A percentile compares a stretch with the other conserved stretches of the same genome.
Conservation (phyloP, 2,888 invertebrate species). For the Euzetes globulus region DNA sequence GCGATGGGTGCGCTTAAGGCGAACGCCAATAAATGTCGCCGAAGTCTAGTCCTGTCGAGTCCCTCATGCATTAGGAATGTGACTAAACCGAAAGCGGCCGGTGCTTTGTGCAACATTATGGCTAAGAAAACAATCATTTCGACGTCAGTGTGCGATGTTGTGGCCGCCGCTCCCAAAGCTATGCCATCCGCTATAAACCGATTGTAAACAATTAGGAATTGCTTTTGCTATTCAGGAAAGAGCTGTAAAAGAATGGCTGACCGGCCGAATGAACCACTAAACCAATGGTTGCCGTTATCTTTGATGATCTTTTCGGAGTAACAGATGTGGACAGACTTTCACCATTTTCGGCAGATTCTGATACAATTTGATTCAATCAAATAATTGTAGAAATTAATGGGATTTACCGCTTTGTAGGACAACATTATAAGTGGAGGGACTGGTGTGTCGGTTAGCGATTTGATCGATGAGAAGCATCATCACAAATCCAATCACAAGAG, state of each 20-base stretch:
- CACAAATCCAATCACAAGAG: conserved; percentile 87
- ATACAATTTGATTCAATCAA: background rate
- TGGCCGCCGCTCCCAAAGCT: conserved; percentile 95
- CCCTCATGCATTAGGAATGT: conserved; percentile 95
- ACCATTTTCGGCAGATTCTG: conserved; percentile 6
- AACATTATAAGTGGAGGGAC: background rate
- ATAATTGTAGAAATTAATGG: no score
- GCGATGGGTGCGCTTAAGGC: conserved; percentile 83
- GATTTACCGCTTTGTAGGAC: conserved; percentile 11
- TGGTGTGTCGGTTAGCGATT: conserved; percentile 46
- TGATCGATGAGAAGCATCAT: conserved; percentile 97
- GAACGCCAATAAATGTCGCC: conserved; percentile 82
- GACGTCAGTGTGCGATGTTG: conserved; percentile 88
- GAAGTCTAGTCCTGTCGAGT: conserved; percentile 75
- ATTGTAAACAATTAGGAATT: background rate
- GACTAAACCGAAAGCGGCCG: conserved; percentile 95
- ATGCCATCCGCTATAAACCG: conserved; percentile 75
- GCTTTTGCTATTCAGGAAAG: no score
- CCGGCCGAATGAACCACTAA: conserved; percentile 95
- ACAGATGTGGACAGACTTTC: conserved; percentile 19
- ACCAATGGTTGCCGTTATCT: conserved; percentile 87
- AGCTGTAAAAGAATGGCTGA: conserved; percentile 46
- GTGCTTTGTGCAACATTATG: conserved; percentile 98
- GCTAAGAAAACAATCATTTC: conserved; percentile 96
- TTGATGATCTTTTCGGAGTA: conserved; percentile 44